Percentiles rank a stretch among this genome's conserved stretches.
Evolutionary conservation across 1,140 invertebrate species (phyloP).

Genomic region (Apis mellifera): Amel_HAv3.1 CM009932.2:13430501-13431000

Average conservation of each 20-base stretch:
- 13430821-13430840: slow-evolving; percentile 12
- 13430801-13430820: not conserved
- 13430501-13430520: not conserved
- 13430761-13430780: not conserved
- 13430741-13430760: not conserved
- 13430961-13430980: slow-evolving; percentile 17
- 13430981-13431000: slow-evolving; percentile 43
- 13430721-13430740: too few species aligned
- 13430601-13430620: not conserved
- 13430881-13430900: slow-evolving; percentile 3
- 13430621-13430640: too few species aligned
- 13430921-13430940: slow-evolving; percentile 26
- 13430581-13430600: too few species aligned
- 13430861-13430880: slow-evolving; percentile 14
- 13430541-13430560: slow-evolving; percentile 4
- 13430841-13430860: slow-evolving; percentile 31
- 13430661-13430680: not conserved
- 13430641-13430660: not conserved
- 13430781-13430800: not conserved
- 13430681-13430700: too few species aligned
- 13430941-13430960: slow-evolving; percentile 50
- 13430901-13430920: slow-evolving; percentile 37
- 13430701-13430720: too few species aligned
- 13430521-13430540: slow-evolving; percentile 31
- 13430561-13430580: not conserved